Evolutionary conservation across 2,888 invertebrate genomes (phyloP).

Genomic region (Noctua pronuba): DNA sequence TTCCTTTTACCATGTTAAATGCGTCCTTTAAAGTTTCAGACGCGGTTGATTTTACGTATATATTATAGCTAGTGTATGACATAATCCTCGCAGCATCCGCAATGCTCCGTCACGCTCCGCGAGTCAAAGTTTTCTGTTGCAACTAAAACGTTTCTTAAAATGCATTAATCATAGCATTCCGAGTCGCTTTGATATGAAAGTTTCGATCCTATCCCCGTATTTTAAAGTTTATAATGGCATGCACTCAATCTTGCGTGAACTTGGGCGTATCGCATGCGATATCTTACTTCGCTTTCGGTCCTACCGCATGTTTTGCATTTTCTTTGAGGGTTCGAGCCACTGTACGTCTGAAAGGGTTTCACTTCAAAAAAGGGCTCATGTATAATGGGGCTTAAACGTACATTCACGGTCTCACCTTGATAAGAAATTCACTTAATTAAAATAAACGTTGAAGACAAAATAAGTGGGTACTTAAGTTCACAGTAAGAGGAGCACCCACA

Average conservation of each 20-base stretch:
- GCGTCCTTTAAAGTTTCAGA: slow-evolving; percentile 58
- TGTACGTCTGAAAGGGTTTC: slow-evolving; percentile 64
- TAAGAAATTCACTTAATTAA: slow-evolving; percentile 81
- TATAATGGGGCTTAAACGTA: slow-evolving; percentile 57
- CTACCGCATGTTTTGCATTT: slow-evolving; percentile 77
- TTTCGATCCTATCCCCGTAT: slow-evolving; percentile 76
- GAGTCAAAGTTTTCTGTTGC: slow-evolving; percentile 83
- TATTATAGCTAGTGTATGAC: slow-evolving; percentile 65
- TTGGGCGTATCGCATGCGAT: slow-evolving; percentile 75
- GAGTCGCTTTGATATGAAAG: slow-evolving; percentile 71
- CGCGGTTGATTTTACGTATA: slow-evolving; percentile 67
- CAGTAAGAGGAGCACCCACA: slow-evolving; percentile 78
- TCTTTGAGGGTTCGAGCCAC: slow-evolving; percentile 74
- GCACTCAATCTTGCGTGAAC: slow-evolving; percentile 75
- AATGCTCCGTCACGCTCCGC: slow-evolving; percentile 78
- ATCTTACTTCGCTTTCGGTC: slow-evolving; percentile 70
- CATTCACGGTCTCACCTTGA: slow-evolving; percentile 65
- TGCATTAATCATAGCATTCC: slow-evolving; percentile 84
- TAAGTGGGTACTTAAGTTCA: slow-evolving; percentile 77
- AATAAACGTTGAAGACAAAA: slow-evolving; percentile 80
- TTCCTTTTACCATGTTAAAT: slow-evolving; percentile 45
- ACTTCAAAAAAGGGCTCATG: slow-evolving; percentile 55
- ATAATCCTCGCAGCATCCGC: slow-evolving; percentile 74
- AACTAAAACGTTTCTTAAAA: slow-evolving; percentile 85
- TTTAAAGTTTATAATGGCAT: slow-evolving; percentile 76